Conservation (phyloP, 2,888 invertebrate species). For the Vesta saturnalis region DNA sequence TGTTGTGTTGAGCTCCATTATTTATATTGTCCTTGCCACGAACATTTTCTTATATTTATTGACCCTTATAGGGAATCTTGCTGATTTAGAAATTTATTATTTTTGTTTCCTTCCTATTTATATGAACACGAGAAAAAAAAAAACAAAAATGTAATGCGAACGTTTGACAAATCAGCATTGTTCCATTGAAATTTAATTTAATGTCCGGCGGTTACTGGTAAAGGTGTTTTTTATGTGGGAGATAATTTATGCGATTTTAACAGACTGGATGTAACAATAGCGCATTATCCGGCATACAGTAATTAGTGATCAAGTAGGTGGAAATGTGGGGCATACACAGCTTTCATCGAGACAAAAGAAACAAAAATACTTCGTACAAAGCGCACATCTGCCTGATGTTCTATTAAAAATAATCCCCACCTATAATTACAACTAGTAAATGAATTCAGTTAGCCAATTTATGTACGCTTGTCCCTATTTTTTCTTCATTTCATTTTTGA, state of each 20-base stretch:
- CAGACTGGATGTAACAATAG: conserved; percentile 58
- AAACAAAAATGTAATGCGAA: neutral
- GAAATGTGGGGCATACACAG: conserved; percentile 60
- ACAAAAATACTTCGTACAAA: conserved; percentile 53
- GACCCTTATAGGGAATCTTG: conserved; percentile 43
- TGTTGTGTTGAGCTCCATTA: conserved; percentile 56
- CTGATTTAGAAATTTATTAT: conserved; percentile 47
- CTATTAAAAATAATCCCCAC: conserved; percentile 44
- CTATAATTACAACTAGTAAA: conserved; percentile 44
- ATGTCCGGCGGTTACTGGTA: conserved; percentile 14
- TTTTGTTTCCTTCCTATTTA: conserved; percentile 31
- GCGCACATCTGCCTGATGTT: conserved; percentile 57
- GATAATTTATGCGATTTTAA: conserved; percentile 62
- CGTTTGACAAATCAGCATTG: conserved; percentile 14
- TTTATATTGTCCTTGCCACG: conserved; percentile 52
- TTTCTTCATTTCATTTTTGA: neutral
- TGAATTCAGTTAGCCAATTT: conserved; percentile 27
- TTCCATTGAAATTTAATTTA: conserved; percentile 27
- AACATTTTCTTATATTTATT: conserved; percentile 46
- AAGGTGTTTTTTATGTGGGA: conserved; percentile 45
- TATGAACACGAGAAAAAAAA: conserved; percentile 18
- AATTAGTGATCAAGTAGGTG: conserved; percentile 64
- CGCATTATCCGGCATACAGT: conserved; percentile 57
- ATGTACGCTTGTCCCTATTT: too few species aligned
- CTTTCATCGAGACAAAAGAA: conserved; percentile 59